Base-by-base conservation (phyloP, 2,797 vertebrate species). In the Ceryle rudis region DNA sequence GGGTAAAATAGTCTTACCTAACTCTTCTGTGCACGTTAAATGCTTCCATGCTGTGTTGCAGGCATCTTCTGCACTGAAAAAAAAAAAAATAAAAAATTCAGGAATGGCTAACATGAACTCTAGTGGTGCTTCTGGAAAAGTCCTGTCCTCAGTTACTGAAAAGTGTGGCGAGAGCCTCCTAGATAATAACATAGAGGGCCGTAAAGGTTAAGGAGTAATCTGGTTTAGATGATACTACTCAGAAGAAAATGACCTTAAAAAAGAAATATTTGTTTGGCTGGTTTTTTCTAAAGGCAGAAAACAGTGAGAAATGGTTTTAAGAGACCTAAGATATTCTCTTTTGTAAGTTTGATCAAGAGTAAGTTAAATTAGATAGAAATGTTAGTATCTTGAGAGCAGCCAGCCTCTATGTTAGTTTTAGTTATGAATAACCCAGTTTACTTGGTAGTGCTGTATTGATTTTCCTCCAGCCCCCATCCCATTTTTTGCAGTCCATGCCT, bases 1-100 rank as follows among this genome's bases (percentile, higher is more conserved):
- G 37, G 44, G 35, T 60, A 49, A 88, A 81, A 67, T 82, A 86
- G 39, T 81, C 77, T 94, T 96, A 95, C 77, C 92, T 96, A 97
- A 64, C 89, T 83, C 70, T 93, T 86, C 61, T 71, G 51, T 90
- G 70, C 69, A 46, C 82, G 79, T 73, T 97, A 97, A 97, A 94
- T 84, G 81, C 37, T 95, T 97, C 67, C 58, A 96, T 86, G 65
- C 41, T 84, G 31, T 16, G 5, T 64, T 71, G 74, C 71, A 95
- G 22, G 62, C 85, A 62, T 57, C 57, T 86, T 84, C 44, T 91
- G 70, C 31, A 39, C 77, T 95, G 78, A 93, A 89, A 52, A 64
- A 84, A 93, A 89, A 82, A 37, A 6, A 2, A 17, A 21, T 25
- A 82, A 37, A 6, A 2, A 17, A 21, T 25, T n/a, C 0, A 5